Evolutionary conservation across 2,113 vertebrate genomes (phyloP).

Genomic region (Pardalotus punctatus): DNA sequence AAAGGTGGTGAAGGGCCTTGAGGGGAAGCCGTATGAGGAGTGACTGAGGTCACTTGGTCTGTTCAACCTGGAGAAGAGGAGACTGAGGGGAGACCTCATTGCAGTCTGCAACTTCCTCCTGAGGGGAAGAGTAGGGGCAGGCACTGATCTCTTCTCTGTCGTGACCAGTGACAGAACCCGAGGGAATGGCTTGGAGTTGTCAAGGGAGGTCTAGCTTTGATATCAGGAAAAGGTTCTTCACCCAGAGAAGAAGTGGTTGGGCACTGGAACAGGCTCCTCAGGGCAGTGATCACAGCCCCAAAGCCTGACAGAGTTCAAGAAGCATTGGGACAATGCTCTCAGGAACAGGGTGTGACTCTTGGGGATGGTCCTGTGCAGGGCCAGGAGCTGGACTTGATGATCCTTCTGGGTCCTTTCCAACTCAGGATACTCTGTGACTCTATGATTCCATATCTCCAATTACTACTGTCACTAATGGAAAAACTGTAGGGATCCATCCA

Average conservation of each 20-base stretch:
- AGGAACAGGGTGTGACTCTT: background rate
- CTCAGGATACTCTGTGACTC: background rate
- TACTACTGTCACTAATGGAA: background rate
- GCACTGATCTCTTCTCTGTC: background rate
- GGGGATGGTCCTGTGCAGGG: background rate
- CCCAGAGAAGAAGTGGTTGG: background rate
- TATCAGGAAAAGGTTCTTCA: background rate
- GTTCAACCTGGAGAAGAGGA: background rate
- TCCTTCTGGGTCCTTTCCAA: background rate
- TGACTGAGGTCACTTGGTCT: accelerated
- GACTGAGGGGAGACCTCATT: background rate
- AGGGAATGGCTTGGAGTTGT: background rate
- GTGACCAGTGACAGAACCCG: background rate
- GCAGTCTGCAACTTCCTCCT: background rate
- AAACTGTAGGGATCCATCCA: background rate
- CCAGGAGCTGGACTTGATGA: background rate
- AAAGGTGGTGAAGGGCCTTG: background rate
- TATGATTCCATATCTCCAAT: background rate
- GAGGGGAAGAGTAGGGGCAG: background rate
- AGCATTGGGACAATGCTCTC: background rate
- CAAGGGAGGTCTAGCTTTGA: background rate
- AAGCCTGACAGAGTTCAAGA: background rate
- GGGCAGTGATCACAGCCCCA: background rate
- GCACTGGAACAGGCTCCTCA: background rate
- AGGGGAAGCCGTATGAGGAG: accelerated